Evolutionary conservation across 2,888 invertebrate genomes (phyloP), one percentile per base, ranked within the genome.

Genomic region (Syrista parreyssii): DNA sequence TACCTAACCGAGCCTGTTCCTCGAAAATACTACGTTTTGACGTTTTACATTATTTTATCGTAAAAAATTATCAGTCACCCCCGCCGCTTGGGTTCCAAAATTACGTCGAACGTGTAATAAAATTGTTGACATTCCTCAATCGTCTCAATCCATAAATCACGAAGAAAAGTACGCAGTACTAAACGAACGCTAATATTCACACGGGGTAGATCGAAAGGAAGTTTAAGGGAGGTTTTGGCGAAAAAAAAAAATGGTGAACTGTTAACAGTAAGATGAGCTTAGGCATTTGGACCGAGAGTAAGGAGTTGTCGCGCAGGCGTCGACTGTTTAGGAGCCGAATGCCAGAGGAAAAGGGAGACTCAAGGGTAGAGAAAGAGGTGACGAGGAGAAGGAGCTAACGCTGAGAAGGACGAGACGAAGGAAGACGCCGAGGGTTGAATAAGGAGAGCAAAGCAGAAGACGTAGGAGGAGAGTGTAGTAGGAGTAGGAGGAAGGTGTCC

Each of bases 271-370:
- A 55, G 55, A 23, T 9, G 23, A 23, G 23, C 23, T 55, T 55
- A 23, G 55, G 55, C 55, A 55, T 55, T 55, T 55, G 55, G 55
- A 23, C 81, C 55, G 68, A 78, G 75, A 74, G 75, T 68, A 76
- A 74, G 55, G 81, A 77, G 77, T 74, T 34, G 15, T 73, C 76
- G 89, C 89, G 89, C 89, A 84, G 90, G 90, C 89, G 91, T 87
- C 83, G 84, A 87, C 84, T 88, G 88, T 89, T 90, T 89, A 88
- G 87, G 84, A 87, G 87, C 84, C 82, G 85, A 86, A 86, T 84
- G 84, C 85, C 83, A 83, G 77, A 80, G 84, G 87, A 87, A 87
- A 82, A 80, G 87, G 86, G 85, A 81, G 86, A 85, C 81, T 84
- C 79, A 81, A 76, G 82, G 81, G 35, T 35, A 75, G 4, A 30